Evolutionary conservation across 1,140 invertebrate genomes (phyloP), one percentile per base, ranked within the genome.

Genomic region (Dysdera silvatica): DNA sequence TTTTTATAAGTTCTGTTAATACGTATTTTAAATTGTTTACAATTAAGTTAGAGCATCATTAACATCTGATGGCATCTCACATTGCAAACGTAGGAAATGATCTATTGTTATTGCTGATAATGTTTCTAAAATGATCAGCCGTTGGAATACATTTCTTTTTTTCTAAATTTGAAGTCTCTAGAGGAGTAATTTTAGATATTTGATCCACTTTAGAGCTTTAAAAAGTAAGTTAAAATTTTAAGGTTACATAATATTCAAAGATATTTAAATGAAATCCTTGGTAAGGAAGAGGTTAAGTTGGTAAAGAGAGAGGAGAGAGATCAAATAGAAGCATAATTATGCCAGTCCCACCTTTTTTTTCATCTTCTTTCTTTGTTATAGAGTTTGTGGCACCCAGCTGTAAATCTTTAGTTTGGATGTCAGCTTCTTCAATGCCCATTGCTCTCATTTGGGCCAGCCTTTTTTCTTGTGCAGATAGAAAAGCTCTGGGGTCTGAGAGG

Each of bases 401-500:
- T 10, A 74, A 51, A 49, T 78, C 79, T 61, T 79, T 79, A 16
- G 74, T 77, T 48, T 72, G 77, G 62, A 83, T 83, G 72, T 86
- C 87, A 24, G 83, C 80, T 69, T 90, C 88, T 73, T 94, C 91
- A 67, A 96, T 94, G 35, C 92, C 92, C 84, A 96, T 86, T 26
- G 89, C 88, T 72, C 91, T 89, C 85, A 96, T 89, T 73, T 94
- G 91, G 73, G 93, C 87, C 12, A 87, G 85, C 62, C 90, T 81
- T 73, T 93, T 92, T 69, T 91, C 85, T 80, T 81, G 88, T 18
- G 88, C 87, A 4, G 88, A 89, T 71, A 92, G 83, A 75, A 94
- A 95, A 31, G 91, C 93, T 67, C 91, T 82, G 0, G 96, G 96
- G 76, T 97, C 95, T 41, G 93, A 95, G 57, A 99, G 77, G 10